A percentile compares a stretch with the other conserved stretches of the same genome.
These are phyloP conservation scores for Drosophila mimetica DNA, from an alignment of 2,888 invertebrate genomes.

Conservation along the genomic window DNA sequence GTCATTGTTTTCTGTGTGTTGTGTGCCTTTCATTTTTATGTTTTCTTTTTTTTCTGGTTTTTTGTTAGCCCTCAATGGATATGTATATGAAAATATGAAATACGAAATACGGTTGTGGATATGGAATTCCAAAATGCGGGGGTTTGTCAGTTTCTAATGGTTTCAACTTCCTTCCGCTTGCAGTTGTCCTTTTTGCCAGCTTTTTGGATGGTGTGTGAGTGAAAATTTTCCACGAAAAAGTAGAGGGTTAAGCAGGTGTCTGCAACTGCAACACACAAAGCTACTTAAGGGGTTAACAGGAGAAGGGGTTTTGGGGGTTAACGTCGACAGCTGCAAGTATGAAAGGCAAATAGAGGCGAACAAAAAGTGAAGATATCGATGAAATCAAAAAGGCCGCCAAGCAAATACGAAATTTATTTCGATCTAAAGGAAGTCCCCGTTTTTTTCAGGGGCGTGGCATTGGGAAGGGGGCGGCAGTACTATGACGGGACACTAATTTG, in stretches of 20 bases:
- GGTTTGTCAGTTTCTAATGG: slow-evolving; percentile 76
- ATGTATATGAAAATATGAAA: slow-evolving; percentile 44
- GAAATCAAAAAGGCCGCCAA: not conserved
- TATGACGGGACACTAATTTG: slow-evolving; percentile 62
- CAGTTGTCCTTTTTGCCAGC: slow-evolving; percentile 51
- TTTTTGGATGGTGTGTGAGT: slow-evolving; percentile 7
- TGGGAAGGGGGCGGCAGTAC: not conserved
- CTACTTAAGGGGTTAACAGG: slow-evolving; percentile 48
- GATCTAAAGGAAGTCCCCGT: too few species aligned
- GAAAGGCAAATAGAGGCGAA: not conserved
- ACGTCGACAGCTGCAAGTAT: slow-evolving; percentile 3
- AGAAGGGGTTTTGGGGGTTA: not conserved
- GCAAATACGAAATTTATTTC: slow-evolving; percentile 7
- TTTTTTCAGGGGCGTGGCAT: slow-evolving; percentile 7
- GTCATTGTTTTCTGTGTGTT: slow-evolving; percentile 50
- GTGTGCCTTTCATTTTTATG: slow-evolving; percentile 20
- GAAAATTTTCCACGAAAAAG: slow-evolving; percentile 24
- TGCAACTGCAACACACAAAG: slow-evolving; percentile 46
- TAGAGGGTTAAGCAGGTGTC: slow-evolving; percentile 27
- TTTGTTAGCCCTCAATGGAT: slow-evolving; percentile 2
- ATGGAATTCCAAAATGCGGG: slow-evolving; percentile 6
- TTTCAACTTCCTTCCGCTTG: slow-evolving; percentile 78
- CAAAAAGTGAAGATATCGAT: slow-evolving; percentile 1
- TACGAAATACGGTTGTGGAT: slow-evolving; percentile 1
- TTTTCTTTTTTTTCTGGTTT: slow-evolving; percentile 4